Percentiles rank a stretch among this genome's conserved stretches.
Evolutionary conservation across 2,113 vertebrate genomes (phyloP).

Genomic region (Pyxicephalus adspersus): DNA sequence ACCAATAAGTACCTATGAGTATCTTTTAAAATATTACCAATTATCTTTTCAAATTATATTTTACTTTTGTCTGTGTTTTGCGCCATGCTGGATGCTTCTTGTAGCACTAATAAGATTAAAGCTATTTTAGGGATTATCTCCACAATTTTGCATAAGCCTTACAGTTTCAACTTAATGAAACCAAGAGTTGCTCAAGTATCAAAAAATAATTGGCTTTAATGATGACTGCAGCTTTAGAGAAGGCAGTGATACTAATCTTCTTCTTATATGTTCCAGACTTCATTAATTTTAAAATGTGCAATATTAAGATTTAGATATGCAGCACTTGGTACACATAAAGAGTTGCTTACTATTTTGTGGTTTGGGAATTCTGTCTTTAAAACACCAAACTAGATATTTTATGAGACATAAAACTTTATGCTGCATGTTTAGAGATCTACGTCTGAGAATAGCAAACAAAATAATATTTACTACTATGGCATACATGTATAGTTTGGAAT

Average conservation of each 20-base stretch:
- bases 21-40: no score
- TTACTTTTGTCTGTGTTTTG: neutral
- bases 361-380: neutral
- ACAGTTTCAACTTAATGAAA: conserved; percentile 37
- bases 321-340: conserved; percentile 11
- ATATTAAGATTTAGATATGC: conserved; percentile 37
- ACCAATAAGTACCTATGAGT: no score
- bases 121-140: conserved; percentile 20
- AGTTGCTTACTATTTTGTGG: conserved; percentile 10
- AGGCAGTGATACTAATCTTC: conserved; percentile 40
- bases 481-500: no score
- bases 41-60: neutral
- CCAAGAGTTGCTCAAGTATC: conserved; percentile 28
- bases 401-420: no score
- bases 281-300: conserved; percentile 42
- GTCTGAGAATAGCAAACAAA: no score
- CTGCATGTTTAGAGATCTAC: no score
- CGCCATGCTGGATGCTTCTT: neutral
- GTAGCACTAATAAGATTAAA: conserved; percentile 21
- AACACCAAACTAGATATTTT: neutral
- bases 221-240: conserved; percentile 37
- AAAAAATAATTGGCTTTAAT: conserved; percentile 48
- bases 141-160: conserved; percentile 33
- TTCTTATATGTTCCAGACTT: conserved; percentile 40
- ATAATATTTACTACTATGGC: no score